Conservation (phyloP, 2,113 vertebrate genomes). For the Ornithorhynchus anatinus region DNA sequence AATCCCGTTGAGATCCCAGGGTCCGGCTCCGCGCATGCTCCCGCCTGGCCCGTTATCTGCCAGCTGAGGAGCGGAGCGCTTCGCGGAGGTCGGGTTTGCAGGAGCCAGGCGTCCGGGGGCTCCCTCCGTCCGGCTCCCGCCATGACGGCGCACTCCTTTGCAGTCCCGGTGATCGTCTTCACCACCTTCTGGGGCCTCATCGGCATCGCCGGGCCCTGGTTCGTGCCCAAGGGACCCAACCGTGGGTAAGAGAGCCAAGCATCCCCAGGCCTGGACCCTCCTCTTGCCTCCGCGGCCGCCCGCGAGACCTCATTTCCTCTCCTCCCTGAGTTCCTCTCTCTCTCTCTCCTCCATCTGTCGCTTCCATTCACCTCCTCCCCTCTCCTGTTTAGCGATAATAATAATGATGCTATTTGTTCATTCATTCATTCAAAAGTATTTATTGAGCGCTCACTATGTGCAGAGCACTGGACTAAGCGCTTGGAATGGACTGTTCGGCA, state of each 20-base stretch:
- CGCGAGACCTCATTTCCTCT: neutral
- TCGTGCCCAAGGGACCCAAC: slow-evolving; percentile 96
- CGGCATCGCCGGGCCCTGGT: slow-evolving; percentile 91
- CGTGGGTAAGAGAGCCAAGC: slow-evolving; percentile 80
- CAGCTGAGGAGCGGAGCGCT: too few species aligned
- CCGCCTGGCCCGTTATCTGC: neutral
- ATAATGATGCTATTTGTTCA: too few species aligned
- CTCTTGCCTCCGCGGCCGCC: neutral
- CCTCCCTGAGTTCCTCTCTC: neutral
- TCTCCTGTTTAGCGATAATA: too few species aligned
- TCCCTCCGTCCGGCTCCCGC: neutral
- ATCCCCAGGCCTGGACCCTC: neutral
- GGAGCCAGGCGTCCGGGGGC: too few species aligned
- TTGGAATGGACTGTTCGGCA: too few species aligned
- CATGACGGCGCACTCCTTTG: slow-evolving; percentile 92
- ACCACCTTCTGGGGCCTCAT: slow-evolving; percentile 93
- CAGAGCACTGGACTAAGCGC: too few species aligned
- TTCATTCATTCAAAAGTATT: too few species aligned
- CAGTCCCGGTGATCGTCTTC: slow-evolving; percentile 92
- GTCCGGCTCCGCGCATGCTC: neutral
- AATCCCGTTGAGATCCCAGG: too few species aligned
- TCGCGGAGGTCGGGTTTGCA: too few species aligned
- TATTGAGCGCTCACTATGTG: too few species aligned
- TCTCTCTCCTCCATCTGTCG: neutral
- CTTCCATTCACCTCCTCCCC: too few species aligned